Evolutionary conservation across 1,140 invertebrate species (phyloP).

Genomic region (Lordiphosa clarofinis): DNA sequence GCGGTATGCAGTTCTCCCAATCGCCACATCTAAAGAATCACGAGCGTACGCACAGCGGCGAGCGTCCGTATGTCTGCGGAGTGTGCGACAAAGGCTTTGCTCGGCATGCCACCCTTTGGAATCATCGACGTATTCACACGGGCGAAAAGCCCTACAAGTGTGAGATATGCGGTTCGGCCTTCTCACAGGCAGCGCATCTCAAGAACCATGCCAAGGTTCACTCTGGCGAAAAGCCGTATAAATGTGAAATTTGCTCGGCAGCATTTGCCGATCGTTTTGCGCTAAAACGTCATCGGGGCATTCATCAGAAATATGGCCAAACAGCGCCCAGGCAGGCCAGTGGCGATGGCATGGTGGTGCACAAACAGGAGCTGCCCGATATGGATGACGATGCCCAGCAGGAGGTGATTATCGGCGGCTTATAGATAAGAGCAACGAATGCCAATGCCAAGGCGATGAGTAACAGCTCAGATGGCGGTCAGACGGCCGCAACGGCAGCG

Average conservation of each 20-base stretch:
- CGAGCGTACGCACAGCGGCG: constrained; percentile 94
- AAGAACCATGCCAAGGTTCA: constrained; percentile 92
- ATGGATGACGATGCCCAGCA: constrained; percentile 79
- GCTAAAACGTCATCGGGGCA: constrained; percentile 87
- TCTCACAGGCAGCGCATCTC: constrained; percentile 92
- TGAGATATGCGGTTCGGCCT: constrained; percentile 90
- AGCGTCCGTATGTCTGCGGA: constrained; percentile 94
- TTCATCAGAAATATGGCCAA: constrained; percentile 87
- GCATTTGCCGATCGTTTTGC: constrained; percentile 91
- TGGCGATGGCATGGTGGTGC: constrained; percentile 67
- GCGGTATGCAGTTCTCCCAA: constrained; percentile 93
- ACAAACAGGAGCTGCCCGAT: constrained; percentile 75
- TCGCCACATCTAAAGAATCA: constrained; percentile 95
- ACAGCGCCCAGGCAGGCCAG: constrained; percentile 70
- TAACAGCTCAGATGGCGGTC: constrained; percentile 14
- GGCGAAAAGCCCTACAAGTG: constrained; percentile 94
- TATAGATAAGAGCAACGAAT: constrained; percentile 73
- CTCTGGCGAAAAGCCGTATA: constrained; percentile 86
- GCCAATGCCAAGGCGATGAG: constrained; percentile 41
- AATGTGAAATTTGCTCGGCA: constrained; percentile 92
- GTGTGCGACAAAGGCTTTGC: constrained; percentile 95
- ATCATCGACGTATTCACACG: constrained; percentile 95
- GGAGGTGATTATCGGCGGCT: constrained; percentile 76
- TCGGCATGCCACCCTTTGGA: constrained; percentile 92
- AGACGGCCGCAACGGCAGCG: constrained; percentile 17